phyloP scores from a whole-genome alignment of 2,888 invertebrate genomes.

The Rhogogaster chlorosoma region DNA sequence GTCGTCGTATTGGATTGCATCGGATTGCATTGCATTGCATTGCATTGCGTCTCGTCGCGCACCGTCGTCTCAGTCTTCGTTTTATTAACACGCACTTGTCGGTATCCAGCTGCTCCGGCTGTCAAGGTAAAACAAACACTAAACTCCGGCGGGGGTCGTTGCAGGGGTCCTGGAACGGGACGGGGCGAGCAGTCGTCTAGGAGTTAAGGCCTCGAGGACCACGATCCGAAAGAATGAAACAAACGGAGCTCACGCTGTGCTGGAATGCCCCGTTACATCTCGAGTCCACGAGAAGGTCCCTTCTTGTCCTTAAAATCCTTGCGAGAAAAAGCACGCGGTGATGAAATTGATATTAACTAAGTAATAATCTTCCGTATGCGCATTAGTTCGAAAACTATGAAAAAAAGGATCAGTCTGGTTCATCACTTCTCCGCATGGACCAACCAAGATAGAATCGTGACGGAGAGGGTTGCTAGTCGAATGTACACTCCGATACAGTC shows the following conservation, averaged over 20 bases:
- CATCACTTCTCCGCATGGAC: background rate
- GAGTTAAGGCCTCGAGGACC: slow-evolving; percentile 57
- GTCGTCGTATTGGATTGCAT: background rate
- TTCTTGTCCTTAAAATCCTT: background rate
- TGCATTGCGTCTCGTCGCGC: background rate
- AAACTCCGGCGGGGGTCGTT: slow-evolving; percentile 52
- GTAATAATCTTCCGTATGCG: background rate
- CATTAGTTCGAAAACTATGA: background rate
- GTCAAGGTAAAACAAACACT: slow-evolving; percentile 54
- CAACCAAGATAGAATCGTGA: background rate
- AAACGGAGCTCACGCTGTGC: slow-evolving; percentile 62
- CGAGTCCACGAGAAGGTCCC: background rate
- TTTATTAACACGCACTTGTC: slow-evolving; percentile 55
- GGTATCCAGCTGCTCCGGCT: slow-evolving; percentile 52
- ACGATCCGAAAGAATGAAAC: slow-evolving; percentile 58
- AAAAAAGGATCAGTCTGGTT: background rate
- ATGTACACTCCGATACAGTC: background rate
- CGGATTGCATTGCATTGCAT: background rate
- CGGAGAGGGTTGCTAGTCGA: background rate
- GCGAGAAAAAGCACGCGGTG: background rate
- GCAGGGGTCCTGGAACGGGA: slow-evolving; percentile 54
- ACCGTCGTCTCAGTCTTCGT: slow-evolving; percentile 33
- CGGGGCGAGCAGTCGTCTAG: slow-evolving; percentile 59
- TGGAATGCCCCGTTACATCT: slow-evolving; percentile 65
- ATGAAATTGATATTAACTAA: slow-evolving; percentile 10